Evolutionary conservation across 1,140 invertebrate genomes (phyloP), one percentile per base, ranked within the genome.

Genomic region (Ladona fulva): DNA sequence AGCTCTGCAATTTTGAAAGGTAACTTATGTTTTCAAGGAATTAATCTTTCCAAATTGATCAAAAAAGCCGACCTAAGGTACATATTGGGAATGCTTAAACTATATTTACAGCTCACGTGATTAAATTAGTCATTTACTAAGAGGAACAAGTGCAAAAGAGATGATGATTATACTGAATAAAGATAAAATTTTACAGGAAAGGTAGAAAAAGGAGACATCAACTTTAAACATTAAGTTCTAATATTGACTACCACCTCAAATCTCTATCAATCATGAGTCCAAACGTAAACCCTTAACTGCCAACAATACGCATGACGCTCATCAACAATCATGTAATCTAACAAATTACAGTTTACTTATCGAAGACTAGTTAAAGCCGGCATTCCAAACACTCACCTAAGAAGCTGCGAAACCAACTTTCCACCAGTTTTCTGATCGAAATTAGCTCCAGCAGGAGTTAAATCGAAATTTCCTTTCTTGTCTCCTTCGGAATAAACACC

Each of bases 401-500:
- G 81, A 59, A 90, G 84, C 74, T 84, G 82, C 80, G 87, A 81
- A 44, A 84, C 79, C 74, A 90, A 81, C 81, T 87, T 87, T 79
- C 87, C 88, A 76, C 85, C 81, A 73, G 84, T 83, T 37, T 81
- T 81, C 77, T 87, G 82, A 82, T 89, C 86, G 80, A 87, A 89
- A 77, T 84, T 84, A 80, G 84, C 81, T 77, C 89, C 87, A 77
- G 87, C 81, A 66, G 85, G 82, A 59, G 89, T 89, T 42, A 91
- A 81, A 25, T 82, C 83, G 59, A 87, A 42, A 14, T 80, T 75
- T 42, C 80, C 83, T 77, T 85, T 82, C 76, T 86, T 82, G 79
- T 86, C 84, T 77, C 87, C 84, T 78, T 85, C 81, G 74, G 84
- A 83, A 80, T 90, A 89, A 37, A 88, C 84, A 78, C 89, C 90